phyloP scores from a whole-genome alignment of 2,888 invertebrate genomes.

The Acanthosepion esculentum region DNA sequence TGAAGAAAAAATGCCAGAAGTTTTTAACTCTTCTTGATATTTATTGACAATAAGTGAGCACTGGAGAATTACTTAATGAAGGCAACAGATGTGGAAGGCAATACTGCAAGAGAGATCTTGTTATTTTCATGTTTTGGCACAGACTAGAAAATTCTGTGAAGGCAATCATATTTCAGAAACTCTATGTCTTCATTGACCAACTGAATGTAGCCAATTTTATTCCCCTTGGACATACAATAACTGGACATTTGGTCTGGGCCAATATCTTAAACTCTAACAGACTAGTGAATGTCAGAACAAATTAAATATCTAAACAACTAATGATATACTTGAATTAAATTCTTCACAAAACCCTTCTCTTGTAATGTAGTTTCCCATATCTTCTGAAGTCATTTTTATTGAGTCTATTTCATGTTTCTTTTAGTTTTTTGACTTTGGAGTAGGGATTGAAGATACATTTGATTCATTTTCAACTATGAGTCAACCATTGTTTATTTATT shows the following conservation, averaged over 20 bases:
- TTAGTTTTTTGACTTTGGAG: too few species aligned
- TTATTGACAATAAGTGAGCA: background rate
- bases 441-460: too few species aligned
- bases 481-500: too few species aligned
- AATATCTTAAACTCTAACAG: background rate
- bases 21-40: background rate
- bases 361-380: too few species aligned
- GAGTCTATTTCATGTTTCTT: too few species aligned
- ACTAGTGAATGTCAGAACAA: conserved; percentile 6
- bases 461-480: too few species aligned
- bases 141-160: background rate
- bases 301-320: background rate
- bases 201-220: background rate
- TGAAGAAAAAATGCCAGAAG: background rate
- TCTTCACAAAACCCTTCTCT: background rate
- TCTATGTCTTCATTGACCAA: background rate
- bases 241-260: background rate
- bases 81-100: background rate
- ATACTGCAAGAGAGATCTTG: background rate
- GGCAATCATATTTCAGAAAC: conserved; percentile 33
- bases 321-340: background rate
- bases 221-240: background rate
- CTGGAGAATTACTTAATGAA: background rate
- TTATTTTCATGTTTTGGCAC: conserved; percentile 33
- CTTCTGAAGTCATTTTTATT: too few species aligned